phyloP scores from a whole-genome alignment of 2,888 invertebrate genomes.

The Taphrorychus bicolor region DNA sequence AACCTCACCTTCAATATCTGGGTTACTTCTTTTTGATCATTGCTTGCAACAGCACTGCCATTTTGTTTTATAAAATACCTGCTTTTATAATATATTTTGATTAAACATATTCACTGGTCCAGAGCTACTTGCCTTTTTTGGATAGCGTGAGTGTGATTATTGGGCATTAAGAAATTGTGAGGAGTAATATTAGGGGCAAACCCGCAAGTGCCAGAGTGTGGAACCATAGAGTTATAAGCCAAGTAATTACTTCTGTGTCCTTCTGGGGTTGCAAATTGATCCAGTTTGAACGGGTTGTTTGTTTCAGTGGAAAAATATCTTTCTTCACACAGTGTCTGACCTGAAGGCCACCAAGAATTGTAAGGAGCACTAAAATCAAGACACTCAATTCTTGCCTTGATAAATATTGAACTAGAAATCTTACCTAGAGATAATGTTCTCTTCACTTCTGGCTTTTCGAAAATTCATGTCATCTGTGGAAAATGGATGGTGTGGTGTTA shows the following conservation, averaged over 20 bases:
- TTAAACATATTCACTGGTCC: background rate
- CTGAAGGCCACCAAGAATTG: background rate
- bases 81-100: background rate
- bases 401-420: background rate
- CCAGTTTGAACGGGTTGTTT: background rate
- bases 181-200: background rate
- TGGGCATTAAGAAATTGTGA: background rate
- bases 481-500: background rate
- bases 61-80: background rate
- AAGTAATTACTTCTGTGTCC: background rate
- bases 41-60: background rate
- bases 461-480: background rate
- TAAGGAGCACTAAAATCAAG: background rate
- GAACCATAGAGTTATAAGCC: background rate
- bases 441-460: constrained; percentile 3
- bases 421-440: constrained; percentile 1
- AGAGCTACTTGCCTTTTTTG: background rate
- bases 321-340: background rate
- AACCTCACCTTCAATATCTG: background rate
- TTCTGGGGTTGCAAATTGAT: background rate
- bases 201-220: background rate
- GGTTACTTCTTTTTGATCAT: background rate
- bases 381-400: background rate
- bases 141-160: background rate
- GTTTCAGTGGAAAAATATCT: background rate